Evolutionary conservation across 2,888 invertebrate species (phyloP).

Genomic region (Pediacus dermestoides): DNA sequence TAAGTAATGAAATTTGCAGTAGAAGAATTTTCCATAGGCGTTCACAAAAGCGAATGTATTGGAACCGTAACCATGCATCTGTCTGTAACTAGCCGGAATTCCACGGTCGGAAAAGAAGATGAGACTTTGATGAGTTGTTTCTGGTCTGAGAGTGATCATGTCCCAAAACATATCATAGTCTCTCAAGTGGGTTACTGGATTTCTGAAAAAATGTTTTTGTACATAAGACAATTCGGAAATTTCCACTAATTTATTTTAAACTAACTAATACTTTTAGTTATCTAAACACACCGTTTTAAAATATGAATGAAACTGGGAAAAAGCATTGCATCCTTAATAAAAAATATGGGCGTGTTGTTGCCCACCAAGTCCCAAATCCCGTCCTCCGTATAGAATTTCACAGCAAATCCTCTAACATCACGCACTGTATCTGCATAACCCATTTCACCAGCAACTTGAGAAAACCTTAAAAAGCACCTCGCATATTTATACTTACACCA

Average conservation of each 20-base stretch:
- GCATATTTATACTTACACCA: neutral
- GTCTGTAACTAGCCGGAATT: constrained; percentile 78
- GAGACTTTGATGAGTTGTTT: constrained; percentile 79
- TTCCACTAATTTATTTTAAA: neutral
- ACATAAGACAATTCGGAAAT: neutral
- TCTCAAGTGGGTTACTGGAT: constrained; percentile 86
- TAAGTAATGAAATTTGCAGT: constrained; percentile 91
- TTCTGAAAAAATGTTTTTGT: constrained; percentile 57
- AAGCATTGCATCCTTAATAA: constrained; percentile 81
- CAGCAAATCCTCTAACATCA: constrained; percentile 88
- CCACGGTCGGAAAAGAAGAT: constrained; percentile 90
- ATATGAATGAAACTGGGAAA: constrained; percentile 96
- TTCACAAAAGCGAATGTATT: constrained; percentile 92
- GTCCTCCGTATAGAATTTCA: constrained; percentile 91
- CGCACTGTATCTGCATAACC: constrained; percentile 88
- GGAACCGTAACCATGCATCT: constrained; percentile 82
- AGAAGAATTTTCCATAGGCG: constrained; percentile 62
- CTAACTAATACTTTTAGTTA: neutral
- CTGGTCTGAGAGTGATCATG: constrained; percentile 82
- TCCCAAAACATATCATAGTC: constrained; percentile 97
- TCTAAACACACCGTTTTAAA: constrained; percentile 66
- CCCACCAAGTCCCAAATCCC: constrained; percentile 94
- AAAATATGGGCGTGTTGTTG: constrained; percentile 90
- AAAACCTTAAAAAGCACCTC: constrained; percentile 52
- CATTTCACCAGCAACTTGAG: constrained; percentile 83